phyloP scores from a whole-genome alignment of 2,888 invertebrate genomes.

The Dasypolia templi region DNA sequence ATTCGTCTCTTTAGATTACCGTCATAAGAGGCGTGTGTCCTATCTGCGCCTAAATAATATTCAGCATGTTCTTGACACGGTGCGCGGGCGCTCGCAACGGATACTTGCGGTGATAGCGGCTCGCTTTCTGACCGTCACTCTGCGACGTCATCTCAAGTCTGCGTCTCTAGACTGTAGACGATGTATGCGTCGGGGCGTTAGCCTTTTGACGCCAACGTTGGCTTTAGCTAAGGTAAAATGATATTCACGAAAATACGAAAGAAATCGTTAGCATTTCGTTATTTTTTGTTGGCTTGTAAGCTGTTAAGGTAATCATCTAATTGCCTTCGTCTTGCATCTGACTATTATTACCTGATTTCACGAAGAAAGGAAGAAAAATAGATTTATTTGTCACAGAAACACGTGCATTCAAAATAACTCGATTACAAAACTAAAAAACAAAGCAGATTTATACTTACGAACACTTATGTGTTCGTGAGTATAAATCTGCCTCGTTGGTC shows the following conservation, averaged over 20 bases:
- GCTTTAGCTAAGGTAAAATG: no score
- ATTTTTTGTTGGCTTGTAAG: neutral
- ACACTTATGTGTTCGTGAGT: no score
- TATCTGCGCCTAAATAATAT: slow-evolving; percentile 40
- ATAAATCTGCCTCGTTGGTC: no score
- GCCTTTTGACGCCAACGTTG: slow-evolving; percentile 1
- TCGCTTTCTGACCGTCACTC: slow-evolving; percentile 63
- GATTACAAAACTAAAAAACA: no score
- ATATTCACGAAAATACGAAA: no score
- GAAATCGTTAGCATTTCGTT: neutral
- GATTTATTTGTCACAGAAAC: no score
- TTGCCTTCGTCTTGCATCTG: neutral
- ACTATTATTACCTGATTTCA: no score
- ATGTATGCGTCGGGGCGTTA: slow-evolving; percentile 30
- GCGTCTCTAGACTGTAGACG: neutral
- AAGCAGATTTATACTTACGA: no score
- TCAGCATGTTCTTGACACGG: slow-evolving; percentile 59
- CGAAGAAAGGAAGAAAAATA: no score
- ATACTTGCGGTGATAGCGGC: slow-evolving; percentile 68
- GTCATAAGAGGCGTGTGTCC: neutral
- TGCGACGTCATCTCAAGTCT: slow-evolving; percentile 24
- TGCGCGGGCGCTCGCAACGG: slow-evolving; percentile 62
- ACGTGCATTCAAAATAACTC: no score
- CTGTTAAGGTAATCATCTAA: neutral
- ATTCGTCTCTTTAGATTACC: neutral